Percentiles rank a stretch among this genome's conserved stretches.
These are phyloP conservation scores for Euwallacea fornicatus DNA, from an alignment of 1,140 invertebrate genomes.

Conservation along the genomic window DNA sequence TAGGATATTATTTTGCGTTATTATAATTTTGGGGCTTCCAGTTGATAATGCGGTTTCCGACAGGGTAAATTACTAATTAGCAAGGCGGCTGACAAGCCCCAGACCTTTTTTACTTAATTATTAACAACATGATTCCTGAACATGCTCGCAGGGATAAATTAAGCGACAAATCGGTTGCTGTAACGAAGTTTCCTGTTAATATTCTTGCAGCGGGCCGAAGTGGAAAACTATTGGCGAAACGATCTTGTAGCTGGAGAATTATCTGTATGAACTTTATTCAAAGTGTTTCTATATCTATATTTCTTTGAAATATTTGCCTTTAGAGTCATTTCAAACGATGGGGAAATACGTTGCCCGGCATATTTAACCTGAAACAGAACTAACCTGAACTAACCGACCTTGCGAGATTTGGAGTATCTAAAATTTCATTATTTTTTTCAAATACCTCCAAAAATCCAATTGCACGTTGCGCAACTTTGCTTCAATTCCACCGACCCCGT, in stretches of 20 bases:
- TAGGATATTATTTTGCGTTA: slow-evolving; percentile 14
- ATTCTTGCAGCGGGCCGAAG: not conserved
- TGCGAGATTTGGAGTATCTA: too few species aligned
- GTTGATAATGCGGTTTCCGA: slow-evolving; percentile 2
- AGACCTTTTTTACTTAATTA: slow-evolving; percentile 18
- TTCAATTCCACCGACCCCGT: not conserved
- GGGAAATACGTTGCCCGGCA: too few species aligned
- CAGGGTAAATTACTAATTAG: slow-evolving; percentile 18
- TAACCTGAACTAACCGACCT: too few species aligned
- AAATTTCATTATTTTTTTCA: too few species aligned
- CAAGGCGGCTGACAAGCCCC: slow-evolving; percentile 10
- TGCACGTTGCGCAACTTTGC: not conserved
- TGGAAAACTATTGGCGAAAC: too few species aligned
- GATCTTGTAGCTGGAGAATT: too few species aligned
- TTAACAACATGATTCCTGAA: slow-evolving; percentile 16
- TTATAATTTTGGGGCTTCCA: slow-evolving; percentile 2
- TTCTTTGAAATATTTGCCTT: too few species aligned
- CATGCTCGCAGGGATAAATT: slow-evolving; percentile 22
- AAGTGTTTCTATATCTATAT: too few species aligned
- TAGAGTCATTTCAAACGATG: too few species aligned
- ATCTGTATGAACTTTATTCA: too few species aligned
- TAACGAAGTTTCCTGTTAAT: slow-evolving; percentile 14
- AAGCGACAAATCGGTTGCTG: slow-evolving; percentile 14
- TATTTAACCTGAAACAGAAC: too few species aligned
- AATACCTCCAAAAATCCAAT: not conserved